These are phyloP conservation scores for Thunnus albacares DNA, from an alignment of 2,797 vertebrate genomes.

Conservation along the genomic window DNA sequence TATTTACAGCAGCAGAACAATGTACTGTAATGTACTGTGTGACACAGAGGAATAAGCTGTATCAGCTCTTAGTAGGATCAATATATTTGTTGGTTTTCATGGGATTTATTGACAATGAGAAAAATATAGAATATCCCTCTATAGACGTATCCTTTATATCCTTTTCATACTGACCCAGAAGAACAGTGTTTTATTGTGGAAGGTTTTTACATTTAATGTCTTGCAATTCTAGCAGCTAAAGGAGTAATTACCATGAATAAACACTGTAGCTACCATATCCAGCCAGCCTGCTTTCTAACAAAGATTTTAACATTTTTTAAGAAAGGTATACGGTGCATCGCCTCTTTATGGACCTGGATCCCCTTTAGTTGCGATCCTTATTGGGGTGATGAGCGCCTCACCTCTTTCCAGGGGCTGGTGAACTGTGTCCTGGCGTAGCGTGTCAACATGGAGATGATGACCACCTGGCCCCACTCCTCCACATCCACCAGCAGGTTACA, in stretches of 20 bases:
- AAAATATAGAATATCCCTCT: too few species aligned
- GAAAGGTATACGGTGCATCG: neutral
- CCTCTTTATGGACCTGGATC: neutral
- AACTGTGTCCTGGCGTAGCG: constrained; percentile 97
- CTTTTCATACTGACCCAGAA: too few species aligned
- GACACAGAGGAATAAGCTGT: too few species aligned
- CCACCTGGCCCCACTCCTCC: constrained; percentile 99
- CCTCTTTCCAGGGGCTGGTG: constrained; percentile 94
- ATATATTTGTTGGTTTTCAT: too few species aligned
- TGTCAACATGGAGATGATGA: constrained; percentile 98
- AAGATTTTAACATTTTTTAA: neutral
- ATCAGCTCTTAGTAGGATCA: too few species aligned
- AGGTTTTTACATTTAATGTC: too few species aligned
- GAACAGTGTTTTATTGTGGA: too few species aligned
- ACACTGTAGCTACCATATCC: neutral
- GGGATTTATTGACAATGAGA: too few species aligned
- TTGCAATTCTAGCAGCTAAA: too few species aligned
- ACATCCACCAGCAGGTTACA: constrained; percentile 97
- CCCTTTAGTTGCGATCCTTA: neutral
- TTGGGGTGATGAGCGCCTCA: constrained; percentile 72
- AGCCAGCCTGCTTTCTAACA: neutral
- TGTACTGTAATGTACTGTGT: too few species aligned
- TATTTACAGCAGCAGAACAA: too few species aligned
- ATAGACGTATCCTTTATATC: too few species aligned
- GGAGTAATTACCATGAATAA: neutral